Base-by-base conservation (phyloP, 1,140 invertebrate species). In the Frieseomelitta varia region DNA sequence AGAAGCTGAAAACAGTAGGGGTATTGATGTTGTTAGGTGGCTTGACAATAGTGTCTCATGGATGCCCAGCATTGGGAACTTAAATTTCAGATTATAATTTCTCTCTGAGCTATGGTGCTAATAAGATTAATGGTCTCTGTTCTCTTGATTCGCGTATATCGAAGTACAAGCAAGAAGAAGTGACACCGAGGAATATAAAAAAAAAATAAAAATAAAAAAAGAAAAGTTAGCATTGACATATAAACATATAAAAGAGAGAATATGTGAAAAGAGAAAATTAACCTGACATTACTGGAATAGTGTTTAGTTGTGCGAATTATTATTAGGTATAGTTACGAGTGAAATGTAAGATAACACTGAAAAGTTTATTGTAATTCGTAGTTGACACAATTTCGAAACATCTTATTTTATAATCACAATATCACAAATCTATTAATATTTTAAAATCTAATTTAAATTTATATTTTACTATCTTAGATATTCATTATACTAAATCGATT, bases 51-150 rank as follows among this genome's bases (percentile, higher is more conserved):
- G 72, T 85, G 86, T 85, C 80, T 81, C 79, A 81, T 92, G 90
- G 90, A 91, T 90, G 91, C 91, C 83, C 74, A 87, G 87, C 75
- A 79, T 77, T 73, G 80, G 83, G 86, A 89, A 87, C 87, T 86
- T 88, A 89, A 91, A 90, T 93, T 92, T 92, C 90, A 91, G 91
- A 92, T 93, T 92, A 92, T 91, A 85, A 93, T 92, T 91, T 92
- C 74, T 92, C 74, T 75, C 78, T 19, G 69, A 87, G 89, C 88
- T 87, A 89, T 90, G 84, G 87, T 88, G 90, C 85, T 84, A 90
- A 47, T 47, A 47, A 93, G 91, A 93, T 93, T 90, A 91, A 92
- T 91, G 90, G 84, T 58, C 90, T 74, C 85, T 84, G 80, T 68
- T 73, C 74, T 27, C 63, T 78, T 65, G 69, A 51, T 78, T 34